A percentile compares a stretch with the other conserved stretches of the same genome.
phyloP scores from a whole-genome alignment of 2,888 invertebrate species.

The Torymus auratus region DNA sequence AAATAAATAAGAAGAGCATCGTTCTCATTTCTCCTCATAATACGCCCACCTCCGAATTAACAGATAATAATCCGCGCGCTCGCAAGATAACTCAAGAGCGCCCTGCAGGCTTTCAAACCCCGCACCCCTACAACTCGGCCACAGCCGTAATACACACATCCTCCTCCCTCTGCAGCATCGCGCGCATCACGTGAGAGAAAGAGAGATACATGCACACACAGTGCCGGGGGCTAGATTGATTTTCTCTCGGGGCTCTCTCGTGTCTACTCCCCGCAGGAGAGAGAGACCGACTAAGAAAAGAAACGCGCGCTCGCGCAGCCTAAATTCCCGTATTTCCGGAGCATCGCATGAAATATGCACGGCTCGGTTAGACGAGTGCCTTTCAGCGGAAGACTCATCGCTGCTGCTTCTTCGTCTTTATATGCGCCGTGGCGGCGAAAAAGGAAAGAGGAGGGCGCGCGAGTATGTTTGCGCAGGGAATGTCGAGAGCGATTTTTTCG shows the following conservation, averaged over 20 bases:
- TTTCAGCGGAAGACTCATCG: conserved; percentile 51
- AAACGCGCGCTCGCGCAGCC: conserved; percentile 29
- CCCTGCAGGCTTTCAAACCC: no score
- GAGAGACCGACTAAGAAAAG: background rate
- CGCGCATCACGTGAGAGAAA: background rate
- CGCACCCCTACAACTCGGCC: no score
- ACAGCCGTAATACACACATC: no score
- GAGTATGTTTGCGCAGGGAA: background rate
- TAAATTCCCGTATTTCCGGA: conserved; percentile 54
- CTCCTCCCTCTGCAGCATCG: no score
- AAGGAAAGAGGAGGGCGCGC: background rate
- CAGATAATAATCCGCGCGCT: no score
- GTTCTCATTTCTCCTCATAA: no score
- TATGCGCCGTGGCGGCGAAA: conserved; percentile 1
- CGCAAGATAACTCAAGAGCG: no score
- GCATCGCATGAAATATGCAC: conserved; percentile 55
- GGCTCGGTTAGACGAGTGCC: conserved; percentile 52
- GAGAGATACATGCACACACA: background rate
- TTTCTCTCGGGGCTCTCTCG: conserved; percentile 44
- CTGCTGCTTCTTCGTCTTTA: conserved; percentile 9
- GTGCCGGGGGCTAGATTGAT: conserved; percentile 45
- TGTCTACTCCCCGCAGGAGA: background rate
- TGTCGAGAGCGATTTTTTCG: no score
- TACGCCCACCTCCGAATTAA: no score
- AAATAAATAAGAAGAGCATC: no score